phyloP scores from a whole-genome alignment of 2,113 vertebrate genomes.

The Aegotheles bennettii region DNA sequence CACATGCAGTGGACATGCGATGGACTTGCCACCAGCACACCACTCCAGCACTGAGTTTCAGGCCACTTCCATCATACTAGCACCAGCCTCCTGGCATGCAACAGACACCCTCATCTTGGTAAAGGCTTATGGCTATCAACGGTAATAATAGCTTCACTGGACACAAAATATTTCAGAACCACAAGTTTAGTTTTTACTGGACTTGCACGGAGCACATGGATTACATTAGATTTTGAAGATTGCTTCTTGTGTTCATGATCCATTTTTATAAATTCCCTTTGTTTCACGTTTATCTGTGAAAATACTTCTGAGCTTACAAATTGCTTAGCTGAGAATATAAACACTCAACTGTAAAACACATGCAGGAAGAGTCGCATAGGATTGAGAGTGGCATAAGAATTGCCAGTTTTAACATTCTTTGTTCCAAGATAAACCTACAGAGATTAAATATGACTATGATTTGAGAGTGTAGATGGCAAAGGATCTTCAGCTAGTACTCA shows the following conservation, averaged over 20 bases:
- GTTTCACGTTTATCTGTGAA: neutral
- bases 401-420: neutral
- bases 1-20: rapidly evolving
- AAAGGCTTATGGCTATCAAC: neutral
- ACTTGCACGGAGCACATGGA: neutral
- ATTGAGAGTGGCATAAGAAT: neutral
- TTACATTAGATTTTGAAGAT: neutral
- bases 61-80: neutral
- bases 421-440: neutral
- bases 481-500: neutral
- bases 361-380: neutral
- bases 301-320: neutral
- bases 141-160: neutral
- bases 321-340: neutral
- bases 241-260: neutral
- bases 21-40: neutral
- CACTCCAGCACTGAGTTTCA: neutral
- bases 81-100: neutral
- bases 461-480: neutral
- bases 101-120: neutral
- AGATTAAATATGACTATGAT: neutral
- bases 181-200: rapidly evolving
- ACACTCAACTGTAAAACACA: neutral
- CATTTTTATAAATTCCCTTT: neutral
- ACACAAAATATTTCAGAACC: neutral